phyloP scores from a whole-genome alignment of 2,797 vertebrate species.

The Acrossocheilus fasciatus region DNA sequence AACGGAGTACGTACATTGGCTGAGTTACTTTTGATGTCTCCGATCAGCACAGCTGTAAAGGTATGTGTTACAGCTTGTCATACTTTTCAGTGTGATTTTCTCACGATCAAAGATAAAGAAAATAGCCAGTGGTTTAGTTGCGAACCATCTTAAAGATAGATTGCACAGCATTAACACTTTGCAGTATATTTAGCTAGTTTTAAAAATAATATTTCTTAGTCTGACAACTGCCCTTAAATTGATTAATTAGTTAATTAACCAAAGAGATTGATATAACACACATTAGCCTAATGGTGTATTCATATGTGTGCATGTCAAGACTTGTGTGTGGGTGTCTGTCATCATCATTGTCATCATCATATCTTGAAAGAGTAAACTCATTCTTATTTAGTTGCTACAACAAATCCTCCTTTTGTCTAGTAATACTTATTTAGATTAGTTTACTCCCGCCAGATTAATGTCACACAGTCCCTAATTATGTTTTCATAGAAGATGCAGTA shows the following conservation, averaged over 20 bases:
- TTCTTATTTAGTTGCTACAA: neutral
- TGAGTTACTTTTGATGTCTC: constrained; percentile 60
- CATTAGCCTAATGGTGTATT: neutral
- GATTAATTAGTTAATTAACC: neutral
- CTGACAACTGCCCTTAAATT: neutral
- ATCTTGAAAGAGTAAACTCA: neutral
- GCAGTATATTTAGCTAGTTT: neutral
- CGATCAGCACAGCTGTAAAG: constrained; percentile 62
- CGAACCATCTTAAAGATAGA: neutral
- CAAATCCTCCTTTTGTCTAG: neutral
- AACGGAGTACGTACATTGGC: constrained; percentile 16
- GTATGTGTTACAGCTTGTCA: constrained; percentile 44
- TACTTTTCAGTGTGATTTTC: neutral
- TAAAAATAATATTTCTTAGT: neutral
- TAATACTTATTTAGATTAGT: neutral
- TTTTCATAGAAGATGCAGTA: neutral
- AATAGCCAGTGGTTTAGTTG: neutral
- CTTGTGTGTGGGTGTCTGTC: neutral
- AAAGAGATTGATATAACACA: neutral
- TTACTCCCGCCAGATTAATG: neutral
- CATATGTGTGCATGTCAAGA: neutral
- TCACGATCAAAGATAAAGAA: neutral
- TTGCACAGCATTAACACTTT: neutral
- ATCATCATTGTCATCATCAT: neutral
- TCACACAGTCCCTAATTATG: neutral